Evolutionary conservation across 2,113 vertebrate genomes (phyloP), one percentile per base, ranked within the genome.

Genomic region (Craseonycteris thonglongyai): DNA sequence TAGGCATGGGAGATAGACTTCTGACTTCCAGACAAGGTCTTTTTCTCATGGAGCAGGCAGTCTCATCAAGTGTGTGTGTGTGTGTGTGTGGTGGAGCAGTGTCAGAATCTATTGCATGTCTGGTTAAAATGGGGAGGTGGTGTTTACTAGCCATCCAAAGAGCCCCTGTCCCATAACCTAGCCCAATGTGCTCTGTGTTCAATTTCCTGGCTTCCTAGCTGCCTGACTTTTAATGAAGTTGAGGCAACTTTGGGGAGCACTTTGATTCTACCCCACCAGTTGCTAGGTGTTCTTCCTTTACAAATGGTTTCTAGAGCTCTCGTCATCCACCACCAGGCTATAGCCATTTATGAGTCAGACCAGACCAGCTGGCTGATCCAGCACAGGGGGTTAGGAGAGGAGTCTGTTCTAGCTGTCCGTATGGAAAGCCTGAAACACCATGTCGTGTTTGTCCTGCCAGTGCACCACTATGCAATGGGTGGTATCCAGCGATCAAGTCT

Each of bases 241-340:
- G 61, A 88, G 33, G 45, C 51, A 91, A 78, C 49, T 94, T 85
- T 85, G 42, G 89, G 56, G 35, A 40, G 12, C 38, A 54, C 81
- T 86, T 91, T 75, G 65, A 7, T 80, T 95, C 49, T 30, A 59
- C 49, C 79, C 54, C 51, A 65, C 81, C 74, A 78, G 35, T 90
- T 93, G 49, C 68, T 35, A 83, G 72, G 74, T 79, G 82, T 88
- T 97, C 85, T 97, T 88, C 96, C 85, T 97, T 83, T 94, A 58
- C 83, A 94, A 95, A 88, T 81, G 85, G 68, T 85, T 90, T 69
- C 35, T 15, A 51, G 58, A 71, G 69, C 56, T 47, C 68, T 88
- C 24, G 12, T 92, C 89, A 72, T 71, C 95, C 94, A 96, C 88
- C 59, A 68, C 79, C 72, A 93, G 95, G 83, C 79, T 47, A 47